Evolutionary conservation across 1,140 invertebrate genomes (phyloP).

Genomic region (Trichonephila inaurata): DNA sequence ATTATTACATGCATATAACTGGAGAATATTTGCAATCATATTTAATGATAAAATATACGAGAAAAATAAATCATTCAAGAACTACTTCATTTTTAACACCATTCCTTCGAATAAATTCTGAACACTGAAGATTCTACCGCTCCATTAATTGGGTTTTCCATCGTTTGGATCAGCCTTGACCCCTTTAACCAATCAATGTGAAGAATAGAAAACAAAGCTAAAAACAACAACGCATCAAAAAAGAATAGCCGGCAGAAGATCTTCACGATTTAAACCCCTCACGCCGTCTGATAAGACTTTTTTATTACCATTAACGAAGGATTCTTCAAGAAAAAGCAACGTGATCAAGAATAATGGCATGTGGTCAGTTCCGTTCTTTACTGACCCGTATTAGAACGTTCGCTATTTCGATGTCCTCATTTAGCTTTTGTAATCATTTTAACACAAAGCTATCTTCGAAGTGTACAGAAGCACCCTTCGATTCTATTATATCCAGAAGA

Average conservation of each 20-base stretch:
- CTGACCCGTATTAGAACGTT: slow-evolving; percentile 11
- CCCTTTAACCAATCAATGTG: slow-evolving; percentile 38
- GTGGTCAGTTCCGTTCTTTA: slow-evolving; percentile 19
- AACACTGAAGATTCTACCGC: neutral
- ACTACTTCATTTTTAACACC: no score
- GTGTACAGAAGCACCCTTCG: neutral
- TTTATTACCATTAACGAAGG: neutral
- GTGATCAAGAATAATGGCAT: slow-evolving; percentile 16
- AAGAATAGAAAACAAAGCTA: slow-evolving; percentile 12
- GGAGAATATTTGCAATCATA: no score
- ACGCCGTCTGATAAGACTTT: slow-evolving; percentile 17
- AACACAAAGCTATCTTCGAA: neutral
- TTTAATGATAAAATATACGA: no score
- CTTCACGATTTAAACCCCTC: slow-evolving; percentile 44
- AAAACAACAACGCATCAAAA: slow-evolving; percentile 22
- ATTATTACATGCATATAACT: no score
- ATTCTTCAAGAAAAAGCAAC: neutral
- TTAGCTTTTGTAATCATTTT: neutral
- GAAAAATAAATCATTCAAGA: no score
- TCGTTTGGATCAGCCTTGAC: slow-evolving; percentile 45
- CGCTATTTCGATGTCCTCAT: neutral
- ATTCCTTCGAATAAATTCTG: no score
- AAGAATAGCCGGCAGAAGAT: slow-evolving; percentile 40
- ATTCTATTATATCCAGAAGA: neutral
- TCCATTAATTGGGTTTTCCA: slow-evolving; percentile 27